phyloP scores from a whole-genome alignment of 2,113 vertebrate species.

The Xiphophorus couchianus region DNA sequence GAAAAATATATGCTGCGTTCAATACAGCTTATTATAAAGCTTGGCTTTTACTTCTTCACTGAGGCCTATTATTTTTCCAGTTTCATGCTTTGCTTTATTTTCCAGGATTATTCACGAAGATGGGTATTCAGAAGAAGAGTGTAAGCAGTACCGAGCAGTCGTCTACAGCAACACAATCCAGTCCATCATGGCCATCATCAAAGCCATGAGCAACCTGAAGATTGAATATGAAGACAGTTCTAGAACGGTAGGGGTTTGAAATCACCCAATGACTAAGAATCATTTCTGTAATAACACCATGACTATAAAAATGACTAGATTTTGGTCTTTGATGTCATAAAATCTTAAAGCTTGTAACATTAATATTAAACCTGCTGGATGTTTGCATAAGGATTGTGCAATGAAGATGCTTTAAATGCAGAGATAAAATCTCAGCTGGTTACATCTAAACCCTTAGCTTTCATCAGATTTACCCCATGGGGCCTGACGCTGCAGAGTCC shows the following conservation, averaged over 20 bases:
- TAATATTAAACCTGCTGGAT: background rate
- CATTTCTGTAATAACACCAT: background rate
- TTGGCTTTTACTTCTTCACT: background rate
- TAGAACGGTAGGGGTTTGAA: slow-evolving; percentile 82
- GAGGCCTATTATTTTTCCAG: background rate
- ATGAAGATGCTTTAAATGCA: too few relatives aligned
- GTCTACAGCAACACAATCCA: slow-evolving; percentile 99
- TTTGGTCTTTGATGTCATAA: background rate
- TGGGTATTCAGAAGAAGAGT: slow-evolving; percentile 96
- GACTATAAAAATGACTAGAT: background rate
- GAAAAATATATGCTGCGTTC: background rate
- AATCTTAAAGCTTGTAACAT: background rate
- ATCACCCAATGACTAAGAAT: background rate
- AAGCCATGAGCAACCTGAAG: slow-evolving; percentile 94
- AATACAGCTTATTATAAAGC: slow-evolving; percentile 1
- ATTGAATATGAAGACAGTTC: slow-evolving; percentile 91
- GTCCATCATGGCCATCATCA: slow-evolving; percentile 98
- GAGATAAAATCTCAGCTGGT: background rate
- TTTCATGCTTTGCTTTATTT: background rate
- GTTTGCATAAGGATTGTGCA: too few relatives aligned
- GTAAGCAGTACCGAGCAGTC: slow-evolving; percentile 95
- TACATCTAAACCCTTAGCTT: background rate
- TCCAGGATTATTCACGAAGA: slow-evolving; percentile 96
- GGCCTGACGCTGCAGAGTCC: slow-evolving; percentile 7
- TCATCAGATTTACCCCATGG: slow-evolving; percentile 10